Evolutionary conservation across 1,140 invertebrate species (phyloP).

Genomic region (Goniozus legneri): DNA sequence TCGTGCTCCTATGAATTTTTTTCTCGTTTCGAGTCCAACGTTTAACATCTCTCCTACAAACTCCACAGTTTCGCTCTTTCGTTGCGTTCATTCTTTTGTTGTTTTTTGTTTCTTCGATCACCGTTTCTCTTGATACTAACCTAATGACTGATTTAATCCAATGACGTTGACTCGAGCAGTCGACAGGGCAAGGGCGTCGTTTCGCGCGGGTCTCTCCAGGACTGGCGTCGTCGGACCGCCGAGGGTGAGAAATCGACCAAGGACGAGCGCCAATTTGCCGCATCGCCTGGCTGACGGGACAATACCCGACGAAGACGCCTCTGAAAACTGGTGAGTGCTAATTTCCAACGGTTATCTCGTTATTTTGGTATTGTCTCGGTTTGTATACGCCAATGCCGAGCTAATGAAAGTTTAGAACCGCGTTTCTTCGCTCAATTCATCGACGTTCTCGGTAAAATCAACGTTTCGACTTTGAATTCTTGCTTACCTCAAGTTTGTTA

Average conservation of each 20-base stretch:
- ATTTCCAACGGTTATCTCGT: no score
- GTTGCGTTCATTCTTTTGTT: not conserved
- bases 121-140: slow-evolving; percentile 16
- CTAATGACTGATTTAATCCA: slow-evolving; percentile 29
- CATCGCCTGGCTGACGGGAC: slow-evolving; percentile 46
- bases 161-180: slow-evolving; percentile 54
- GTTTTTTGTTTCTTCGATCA: not conserved
- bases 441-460: no score
- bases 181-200: slow-evolving; percentile 66
- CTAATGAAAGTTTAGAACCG: no score
- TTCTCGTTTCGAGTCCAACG: no score
- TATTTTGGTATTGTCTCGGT: no score
- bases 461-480: no score
- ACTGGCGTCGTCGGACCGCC: slow-evolving; percentile 48
- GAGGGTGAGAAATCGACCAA: slow-evolving; percentile 40
- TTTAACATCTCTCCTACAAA: no score
- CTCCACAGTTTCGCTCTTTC: no score
- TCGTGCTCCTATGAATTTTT: no score
- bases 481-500: no score
- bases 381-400: no score
- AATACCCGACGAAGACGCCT: slow-evolving; percentile 55
- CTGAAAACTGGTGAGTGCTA: slow-evolving; percentile 59
- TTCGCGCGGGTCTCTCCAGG: slow-evolving; percentile 53
- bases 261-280: slow-evolving; percentile 41
- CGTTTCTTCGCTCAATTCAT: no score